Conservation (phyloP, 92 coral and sea anemone species). For the Desmophyllum pertusum region DNA sequence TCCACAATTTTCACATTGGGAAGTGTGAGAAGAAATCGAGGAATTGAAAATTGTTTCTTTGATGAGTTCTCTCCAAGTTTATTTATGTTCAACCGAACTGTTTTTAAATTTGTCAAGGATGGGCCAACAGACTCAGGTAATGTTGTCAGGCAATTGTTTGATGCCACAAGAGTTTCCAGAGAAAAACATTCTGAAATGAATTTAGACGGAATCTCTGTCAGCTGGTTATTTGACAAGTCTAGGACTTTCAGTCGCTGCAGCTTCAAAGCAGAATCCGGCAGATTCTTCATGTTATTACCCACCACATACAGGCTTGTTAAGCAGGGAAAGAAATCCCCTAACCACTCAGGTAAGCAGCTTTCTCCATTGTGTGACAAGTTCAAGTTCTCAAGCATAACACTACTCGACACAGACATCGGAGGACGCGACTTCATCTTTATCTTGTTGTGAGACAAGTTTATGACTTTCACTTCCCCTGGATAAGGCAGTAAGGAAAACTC, state of each 20-base stretch:
- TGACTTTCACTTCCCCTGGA: conserved; percentile 50
- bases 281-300: conserved; percentile 65
- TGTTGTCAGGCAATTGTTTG: conserved; percentile 64
- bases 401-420: conserved; percentile 4
- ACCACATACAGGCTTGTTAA: conserved; percentile 66
- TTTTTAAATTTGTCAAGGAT: conserved; percentile 64
- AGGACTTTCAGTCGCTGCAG: conserved; percentile 70
- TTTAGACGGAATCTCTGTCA: conserved; percentile 66
- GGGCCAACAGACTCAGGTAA: conserved; percentile 82
- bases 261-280: conserved; percentile 62
- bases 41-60: conserved; percentile 65
- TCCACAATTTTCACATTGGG: conserved; percentile 83
- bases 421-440: conserved; percentile 46
- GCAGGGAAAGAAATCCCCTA: conserved; percentile 71
- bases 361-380: conserved; percentile 76
- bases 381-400: conserved; percentile 69
- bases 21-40: conserved; percentile 77
- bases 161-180: conserved; percentile 81
- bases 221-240: conserved; percentile 80
- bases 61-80: conserved; percentile 67
- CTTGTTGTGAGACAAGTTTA: conserved; percentile 81
- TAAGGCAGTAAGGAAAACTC: conserved; percentile 70
- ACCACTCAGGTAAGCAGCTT: conserved; percentile 77
- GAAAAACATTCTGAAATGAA: conserved; percentile 64
- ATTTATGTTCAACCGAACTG: conserved; percentile 79